phyloP scores from a whole-genome alignment of 2,797 vertebrate genomes.

The Epinephelus coioides region DNA sequence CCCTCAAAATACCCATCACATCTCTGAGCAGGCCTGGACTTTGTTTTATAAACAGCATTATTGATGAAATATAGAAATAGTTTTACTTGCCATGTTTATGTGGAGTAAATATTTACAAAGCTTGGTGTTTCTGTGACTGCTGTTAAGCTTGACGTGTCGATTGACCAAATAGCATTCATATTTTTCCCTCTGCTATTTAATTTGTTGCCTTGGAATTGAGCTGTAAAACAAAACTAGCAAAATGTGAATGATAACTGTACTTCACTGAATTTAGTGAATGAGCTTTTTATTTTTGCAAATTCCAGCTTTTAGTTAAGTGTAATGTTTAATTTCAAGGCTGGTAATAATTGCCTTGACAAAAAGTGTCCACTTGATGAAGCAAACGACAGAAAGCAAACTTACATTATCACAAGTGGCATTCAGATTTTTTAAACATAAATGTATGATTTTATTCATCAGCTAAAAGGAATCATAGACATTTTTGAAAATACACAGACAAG shows the following conservation, averaged over 20 bases:
- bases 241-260: constrained; percentile 50
- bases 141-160: constrained; percentile 55
- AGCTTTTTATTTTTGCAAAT: constrained; percentile 55
- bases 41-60: too few relatives aligned
- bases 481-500: not conserved
- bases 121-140: constrained; percentile 22
- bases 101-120: constrained; percentile 31
- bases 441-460: constrained; percentile 28
- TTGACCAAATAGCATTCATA: constrained; percentile 45
- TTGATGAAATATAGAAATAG: too few relatives aligned
- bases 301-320: constrained; percentile 53
- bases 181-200: constrained; percentile 51
- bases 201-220: constrained; percentile 47
- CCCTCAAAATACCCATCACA: not conserved
- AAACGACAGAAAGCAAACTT: constrained; percentile 38
- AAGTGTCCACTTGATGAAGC: constrained; percentile 30
- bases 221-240: constrained; percentile 58
- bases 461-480: too few relatives aligned
- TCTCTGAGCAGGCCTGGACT: too few relatives aligned
- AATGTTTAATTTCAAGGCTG: constrained; percentile 34
- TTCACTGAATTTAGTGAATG: constrained; percentile 46
- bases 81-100: constrained; percentile 1
- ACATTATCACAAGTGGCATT: constrained; percentile 27
- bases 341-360: constrained; percentile 60
- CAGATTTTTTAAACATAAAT: constrained; percentile 42